phyloP scores from a whole-genome alignment of 2,113 vertebrate genomes.

The Corythaixoides concolor region DNA sequence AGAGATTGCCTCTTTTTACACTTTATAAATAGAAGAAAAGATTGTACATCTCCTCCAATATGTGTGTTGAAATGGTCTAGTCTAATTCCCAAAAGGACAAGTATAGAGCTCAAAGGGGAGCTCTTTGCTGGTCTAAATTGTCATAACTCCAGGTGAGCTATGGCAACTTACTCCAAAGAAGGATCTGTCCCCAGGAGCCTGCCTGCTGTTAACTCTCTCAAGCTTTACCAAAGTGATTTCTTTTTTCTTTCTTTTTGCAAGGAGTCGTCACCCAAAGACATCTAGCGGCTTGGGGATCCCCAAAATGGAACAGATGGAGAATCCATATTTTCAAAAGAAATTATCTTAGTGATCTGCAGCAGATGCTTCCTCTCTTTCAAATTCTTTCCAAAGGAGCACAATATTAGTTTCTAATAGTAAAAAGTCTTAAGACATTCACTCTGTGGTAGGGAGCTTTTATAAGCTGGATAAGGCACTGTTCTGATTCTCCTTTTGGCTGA shows the following conservation, averaged over 20 bases:
- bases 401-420: not conserved
- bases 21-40: constrained; percentile 59
- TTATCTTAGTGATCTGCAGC: not conserved
- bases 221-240: not conserved
- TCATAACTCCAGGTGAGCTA: not conserved
- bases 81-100: constrained; percentile 51
- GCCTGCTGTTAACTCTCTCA: not conserved
- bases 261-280: not conserved
- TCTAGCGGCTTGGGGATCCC: not conserved
- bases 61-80: constrained; percentile 43
- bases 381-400: not conserved
- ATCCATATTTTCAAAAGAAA: not conserved
- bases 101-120: constrained; percentile 30
- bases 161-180: constrained; percentile 31
- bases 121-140: constrained; percentile 15
- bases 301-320: not conserved
- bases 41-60: constrained; percentile 66
- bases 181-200: constrained; percentile 6
- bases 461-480: not conserved
- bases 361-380: not conserved
- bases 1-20: constrained; percentile 65
- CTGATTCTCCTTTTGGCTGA: not conserved
- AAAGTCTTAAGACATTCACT: not conserved
- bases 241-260: not conserved
- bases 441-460: not conserved